These are phyloP conservation scores for Polypedilum pembai DNA, from an alignment of 1,140 invertebrate genomes.

Conservation along the genomic window DNA sequence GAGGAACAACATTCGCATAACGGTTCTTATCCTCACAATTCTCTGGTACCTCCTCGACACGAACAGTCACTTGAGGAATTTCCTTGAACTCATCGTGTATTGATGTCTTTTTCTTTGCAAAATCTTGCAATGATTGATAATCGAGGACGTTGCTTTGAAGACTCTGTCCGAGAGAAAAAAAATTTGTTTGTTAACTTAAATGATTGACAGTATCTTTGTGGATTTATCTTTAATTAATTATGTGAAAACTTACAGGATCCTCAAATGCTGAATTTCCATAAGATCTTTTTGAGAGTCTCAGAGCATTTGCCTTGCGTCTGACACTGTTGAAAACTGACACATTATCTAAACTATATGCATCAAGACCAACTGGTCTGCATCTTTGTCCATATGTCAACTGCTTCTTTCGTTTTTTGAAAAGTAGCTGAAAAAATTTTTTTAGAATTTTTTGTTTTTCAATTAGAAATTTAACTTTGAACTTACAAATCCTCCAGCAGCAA, in stretches of 20 bases:
- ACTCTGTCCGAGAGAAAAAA: constrained; percentile 48
- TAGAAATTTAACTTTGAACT: not conserved
- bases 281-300: constrained; percentile 73
- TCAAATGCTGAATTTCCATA: constrained; percentile 90
- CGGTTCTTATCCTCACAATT: constrained; percentile 87
- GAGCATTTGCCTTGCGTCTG: constrained; percentile 56
- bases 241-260: constrained; percentile 50
- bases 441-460: constrained; percentile 23
- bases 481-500: constrained; percentile 48
- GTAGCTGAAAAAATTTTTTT: constrained; percentile 45
- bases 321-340: constrained; percentile 75
- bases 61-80: constrained; percentile 67
- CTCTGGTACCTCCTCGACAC: constrained; percentile 70
- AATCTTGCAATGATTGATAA: constrained; percentile 56
- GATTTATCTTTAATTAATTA: not conserved
- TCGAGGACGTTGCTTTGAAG: constrained; percentile 38
- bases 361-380: constrained; percentile 76
- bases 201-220: not conserved
- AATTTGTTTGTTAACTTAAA: constrained; percentile 27
- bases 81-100: constrained; percentile 69
- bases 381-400: constrained; percentile 66
- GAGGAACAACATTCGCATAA: constrained; percentile 87
- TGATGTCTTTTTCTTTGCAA: constrained; percentile 60
- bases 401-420: constrained; percentile 64
- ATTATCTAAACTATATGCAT: constrained; percentile 83